These are phyloP conservation scores for Numenius arquata DNA, from an alignment of 2,113 vertebrate genomes.

Conservation along the genomic window DNA sequence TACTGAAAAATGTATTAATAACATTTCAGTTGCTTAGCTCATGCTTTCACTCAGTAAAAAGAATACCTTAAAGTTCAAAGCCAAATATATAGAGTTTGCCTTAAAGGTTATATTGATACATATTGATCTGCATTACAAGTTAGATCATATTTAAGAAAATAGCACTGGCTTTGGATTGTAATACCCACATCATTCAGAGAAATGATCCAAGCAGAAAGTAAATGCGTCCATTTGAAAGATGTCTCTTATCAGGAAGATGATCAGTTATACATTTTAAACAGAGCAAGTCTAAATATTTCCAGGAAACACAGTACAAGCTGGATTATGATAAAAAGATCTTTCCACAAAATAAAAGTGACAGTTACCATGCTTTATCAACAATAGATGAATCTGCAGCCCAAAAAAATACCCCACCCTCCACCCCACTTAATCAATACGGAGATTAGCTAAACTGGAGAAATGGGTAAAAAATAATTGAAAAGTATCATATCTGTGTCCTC, in stretches of 20 bases:
- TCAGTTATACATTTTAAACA: not conserved
- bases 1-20: not conserved
- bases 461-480: not conserved
- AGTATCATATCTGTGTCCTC: not conserved
- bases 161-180: not conserved
- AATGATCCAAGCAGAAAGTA: not conserved
- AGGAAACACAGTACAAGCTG: not conserved
- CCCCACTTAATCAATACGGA: not conserved
- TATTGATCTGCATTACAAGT: slow-evolving; percentile 14
- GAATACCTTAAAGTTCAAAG: slow-evolving; percentile 13
- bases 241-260: not conserved
- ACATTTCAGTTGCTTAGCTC: not conserved
- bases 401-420: not conserved
- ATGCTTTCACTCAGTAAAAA: not conserved
- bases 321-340: not conserved
- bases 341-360: not conserved
- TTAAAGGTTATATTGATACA: slow-evolving; percentile 20
- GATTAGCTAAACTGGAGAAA: not conserved
- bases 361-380: not conserved
- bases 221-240: not conserved
- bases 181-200: not conserved
- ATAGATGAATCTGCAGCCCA: not conserved
- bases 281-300: not conserved
- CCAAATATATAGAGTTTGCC: not conserved
- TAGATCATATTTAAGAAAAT: not conserved